phyloP scores from a whole-genome alignment of 2,113 vertebrate genomes.

The Blennius ocellaris region DNA sequence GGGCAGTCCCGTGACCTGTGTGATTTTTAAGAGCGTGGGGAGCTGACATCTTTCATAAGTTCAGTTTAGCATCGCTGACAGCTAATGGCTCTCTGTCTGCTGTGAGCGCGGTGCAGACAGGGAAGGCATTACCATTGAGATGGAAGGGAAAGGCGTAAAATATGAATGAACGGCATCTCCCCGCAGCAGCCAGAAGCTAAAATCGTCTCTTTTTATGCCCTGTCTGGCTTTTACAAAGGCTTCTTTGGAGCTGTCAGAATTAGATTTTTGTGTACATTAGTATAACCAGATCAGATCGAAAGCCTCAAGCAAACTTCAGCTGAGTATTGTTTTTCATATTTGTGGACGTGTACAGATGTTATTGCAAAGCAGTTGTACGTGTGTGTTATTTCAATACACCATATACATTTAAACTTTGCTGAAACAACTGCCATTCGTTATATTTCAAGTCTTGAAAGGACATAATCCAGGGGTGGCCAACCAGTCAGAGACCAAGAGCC shows the following conservation, averaged over 20 bases:
- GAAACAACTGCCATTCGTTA: no score
- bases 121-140: slow-evolving; percentile 66
- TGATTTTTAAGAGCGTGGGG: slow-evolving; percentile 52
- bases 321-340: no score
- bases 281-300: no score
- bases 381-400: no score
- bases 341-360: no score
- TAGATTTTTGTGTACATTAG: no score
- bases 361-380: no score
- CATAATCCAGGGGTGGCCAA: no score
- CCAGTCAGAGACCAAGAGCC: no score
- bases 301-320: no score
- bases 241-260: neutral
- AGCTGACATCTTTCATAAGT: slow-evolving; percentile 55
- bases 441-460: no score
- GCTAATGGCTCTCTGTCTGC: slow-evolving; percentile 74
- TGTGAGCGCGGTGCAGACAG: slow-evolving; percentile 32
- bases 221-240: slow-evolving; percentile 32
- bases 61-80: slow-evolving; percentile 56
- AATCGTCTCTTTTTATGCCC: slow-evolving; percentile 20
- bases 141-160: slow-evolving; percentile 71
- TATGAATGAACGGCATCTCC: slow-evolving; percentile 73
- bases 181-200: slow-evolving; percentile 22
- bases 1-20: slow-evolving; percentile 50
- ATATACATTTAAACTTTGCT: no score